A percentile compares a stretch with the other conserved stretches of the same genome.
phyloP scores from a whole-genome alignment of 2,888 invertebrate species.

The Lycaena phlaeas region DNA sequence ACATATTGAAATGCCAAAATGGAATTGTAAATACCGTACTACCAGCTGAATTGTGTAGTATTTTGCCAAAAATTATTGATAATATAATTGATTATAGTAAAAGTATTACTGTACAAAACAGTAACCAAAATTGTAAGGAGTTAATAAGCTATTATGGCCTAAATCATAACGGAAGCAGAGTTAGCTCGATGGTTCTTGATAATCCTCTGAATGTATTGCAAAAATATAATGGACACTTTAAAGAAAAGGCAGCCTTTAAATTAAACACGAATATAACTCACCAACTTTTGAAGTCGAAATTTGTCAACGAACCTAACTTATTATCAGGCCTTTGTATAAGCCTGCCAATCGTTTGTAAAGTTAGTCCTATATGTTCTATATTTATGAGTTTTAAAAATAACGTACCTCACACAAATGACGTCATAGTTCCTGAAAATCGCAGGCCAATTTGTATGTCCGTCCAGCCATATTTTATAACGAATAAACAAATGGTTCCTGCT shows the following conservation, averaged over 20 bases:
- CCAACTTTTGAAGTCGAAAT: neutral
- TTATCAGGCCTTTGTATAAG: neutral
- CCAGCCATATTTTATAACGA: slow-evolving; percentile 22
- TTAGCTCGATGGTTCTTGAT: too few species aligned
- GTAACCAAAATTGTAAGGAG: too few species aligned
- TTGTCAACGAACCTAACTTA: neutral
- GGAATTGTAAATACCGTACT: slow-evolving; percentile 44
- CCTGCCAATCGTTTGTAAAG: too few species aligned
- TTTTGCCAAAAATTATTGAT: slow-evolving; percentile 44
- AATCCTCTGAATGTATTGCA: too few species aligned
- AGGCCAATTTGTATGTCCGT: slow-evolving; percentile 23
- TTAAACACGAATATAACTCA: neutral
- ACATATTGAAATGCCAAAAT: slow-evolving; percentile 45
- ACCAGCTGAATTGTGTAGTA: slow-evolving; percentile 53
- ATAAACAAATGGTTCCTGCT: slow-evolving; percentile 14
- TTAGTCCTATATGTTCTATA: too few species aligned
- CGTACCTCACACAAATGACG: neutral
- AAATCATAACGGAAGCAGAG: too few species aligned
- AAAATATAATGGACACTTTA: neutral
- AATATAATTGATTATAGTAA: slow-evolving; percentile 27
- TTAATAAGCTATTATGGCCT: too few species aligned
- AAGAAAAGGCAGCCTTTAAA: neutral
- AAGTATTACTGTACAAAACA: slow-evolving; percentile 5
- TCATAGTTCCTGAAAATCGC: neutral
- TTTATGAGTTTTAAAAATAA: neutral